Evolutionary conservation across 1,140 invertebrate species (phyloP), one percentile per base, ranked within the genome.

Genomic region (Hypothenemus hampei): DNA sequence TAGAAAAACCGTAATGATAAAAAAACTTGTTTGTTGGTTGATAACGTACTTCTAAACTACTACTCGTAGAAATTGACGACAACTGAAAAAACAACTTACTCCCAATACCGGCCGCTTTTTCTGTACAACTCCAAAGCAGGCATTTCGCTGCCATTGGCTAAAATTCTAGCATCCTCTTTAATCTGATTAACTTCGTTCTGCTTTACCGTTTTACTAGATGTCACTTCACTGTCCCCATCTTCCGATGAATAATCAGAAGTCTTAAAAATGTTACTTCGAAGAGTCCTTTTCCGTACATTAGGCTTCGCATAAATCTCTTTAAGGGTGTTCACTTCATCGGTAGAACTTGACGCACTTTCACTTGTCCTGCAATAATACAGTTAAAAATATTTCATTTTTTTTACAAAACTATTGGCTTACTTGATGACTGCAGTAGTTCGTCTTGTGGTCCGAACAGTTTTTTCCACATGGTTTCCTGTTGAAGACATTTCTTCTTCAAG

Each of bases 101-200:
- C 82, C 81, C 81, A 83, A 68, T 83, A 83, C 69, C 82, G 78
- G 44, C 78, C 77, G 22, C 80, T 79, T 67, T 77, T 74, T 65
- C 77, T 79, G 66, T 83, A 83, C 10, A 83, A 73, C 23, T 75
- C 62, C 47, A 69, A 55, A 16, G 69, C 65, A 13, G 66, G 62
- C 8, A 65, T 59, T 40, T 64, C 59, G 16, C 39, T 36, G 13
- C 60, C 58, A 41, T 59, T 61, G 29, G 48, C 46, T 11, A 59
- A 43, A 22, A 48, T 43, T 52, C 40, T 58, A 1, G 62, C 60
- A 41, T 63, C 59, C 49, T 67, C 62, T 23, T 65, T 47, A 7
- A 67, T 43, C 22, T 66, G 65, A 60, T 68, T 68, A 21, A 26
- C 52, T 22, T 64, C 54, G 44, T 67, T 69, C 26, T 65, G 59